phyloP scores from a whole-genome alignment of 2,888 invertebrate species.

The Microchrysa polita region DNA sequence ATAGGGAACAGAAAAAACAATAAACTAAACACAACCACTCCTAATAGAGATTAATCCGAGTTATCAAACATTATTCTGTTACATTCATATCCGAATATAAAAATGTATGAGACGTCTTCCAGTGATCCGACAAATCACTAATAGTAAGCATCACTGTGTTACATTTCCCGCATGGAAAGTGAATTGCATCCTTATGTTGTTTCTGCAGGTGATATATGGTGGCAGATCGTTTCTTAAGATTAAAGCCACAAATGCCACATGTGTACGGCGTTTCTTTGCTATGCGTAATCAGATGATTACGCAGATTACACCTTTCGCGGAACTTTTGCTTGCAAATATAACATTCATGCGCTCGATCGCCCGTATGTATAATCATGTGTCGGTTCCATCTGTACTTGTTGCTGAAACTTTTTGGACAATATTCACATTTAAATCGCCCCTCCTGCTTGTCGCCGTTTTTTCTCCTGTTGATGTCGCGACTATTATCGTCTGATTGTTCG shows the following conservation, averaged over 20 bases:
- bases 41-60: no score
- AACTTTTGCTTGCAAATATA: constrained; percentile 1
- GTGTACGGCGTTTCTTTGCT: constrained; percentile 1
- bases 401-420: constrained; percentile 2
- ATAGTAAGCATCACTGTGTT: not conserved
- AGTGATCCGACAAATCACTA: not conserved
- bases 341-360: not conserved
- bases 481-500: not conserved
- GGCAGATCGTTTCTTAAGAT: not conserved
- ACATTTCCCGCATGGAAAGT: constrained; percentile 15
- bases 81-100: constrained; percentile 12
- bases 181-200: not conserved
- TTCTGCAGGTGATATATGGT: not conserved
- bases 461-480: no score
- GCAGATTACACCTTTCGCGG: constrained; percentile 3
- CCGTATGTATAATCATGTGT: constrained; percentile 15
- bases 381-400: not conserved
- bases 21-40: no score
- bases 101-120: not conserved
- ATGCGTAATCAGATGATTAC: constrained; percentile 2
- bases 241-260: not conserved
- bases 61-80: not conserved
- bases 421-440: not conserved
- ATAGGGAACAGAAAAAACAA: no score
- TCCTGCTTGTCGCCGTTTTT: no score